Base-by-base conservation (phyloP, 2,888 invertebrate species). In the Sinotaia quadrata region DNA sequence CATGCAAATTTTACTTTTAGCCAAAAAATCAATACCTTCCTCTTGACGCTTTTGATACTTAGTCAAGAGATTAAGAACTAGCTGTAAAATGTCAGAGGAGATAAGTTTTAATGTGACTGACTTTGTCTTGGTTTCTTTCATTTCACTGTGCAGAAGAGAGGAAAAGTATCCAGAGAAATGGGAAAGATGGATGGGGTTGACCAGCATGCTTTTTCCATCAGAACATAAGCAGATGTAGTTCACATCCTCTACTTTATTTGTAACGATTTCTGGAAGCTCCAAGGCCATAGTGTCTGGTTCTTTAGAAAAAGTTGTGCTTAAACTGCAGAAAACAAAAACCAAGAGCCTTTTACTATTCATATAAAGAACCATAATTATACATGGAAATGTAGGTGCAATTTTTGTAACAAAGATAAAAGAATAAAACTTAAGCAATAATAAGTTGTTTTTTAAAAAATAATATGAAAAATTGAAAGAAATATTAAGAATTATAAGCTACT, bases 211-310 rank as follows among this genome's bases (percentile, higher is more conserved):
- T 33, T 52, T 60, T 15, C 70, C 70, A 36, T 70, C 70, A 5
- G 66, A 61, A 49, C 70, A 70, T 36, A 56, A 34, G 52, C 70
- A 70, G 21, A 54, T 34, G 47, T 60, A 61, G 27, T 18, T 69
- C n/a, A 51, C 60, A 18, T 61, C 44, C 69, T 73, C 12, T 65
- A 69, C 18, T 58, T 62, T 27, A 74, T 69, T 7, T 56, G 70
- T 33, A 44, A 56, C n/a, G 70, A 73, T 58, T 68, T 75, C 71
- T 71, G 77, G 5, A 73, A 75, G 56, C 71, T 74, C 66, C 69
- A 75, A 4, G 68, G 67, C 27, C 77, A 75, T 75, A 72, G 73
- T 4, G 34, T n/a, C n/a, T n/a, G n/a, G n/a, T n/a, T n/a, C n/a
- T n/a, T n/a, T n/a, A n/a, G n/a, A n/a, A n/a, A n/a, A n/a, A n/a